phyloP scores from a whole-genome alignment of 2,113 vertebrate genomes.

The Eulemur macaco region DNA sequence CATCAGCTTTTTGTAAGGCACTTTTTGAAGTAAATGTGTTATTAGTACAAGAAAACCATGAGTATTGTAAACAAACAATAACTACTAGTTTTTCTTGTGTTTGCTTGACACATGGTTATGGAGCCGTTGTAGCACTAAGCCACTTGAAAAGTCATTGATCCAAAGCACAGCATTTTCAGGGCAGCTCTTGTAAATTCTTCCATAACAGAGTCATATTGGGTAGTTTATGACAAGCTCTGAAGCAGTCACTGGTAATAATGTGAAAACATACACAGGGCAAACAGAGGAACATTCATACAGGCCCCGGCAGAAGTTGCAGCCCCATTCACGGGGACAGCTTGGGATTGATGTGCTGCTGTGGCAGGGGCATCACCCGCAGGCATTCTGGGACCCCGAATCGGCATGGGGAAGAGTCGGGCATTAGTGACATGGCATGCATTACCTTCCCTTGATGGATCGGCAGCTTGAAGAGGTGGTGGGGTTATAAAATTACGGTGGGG shows the following conservation, averaged over 20 bases:
- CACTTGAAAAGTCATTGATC: constrained; percentile 65
- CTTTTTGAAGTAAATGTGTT: constrained; percentile 40
- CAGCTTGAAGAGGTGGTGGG: neutral
- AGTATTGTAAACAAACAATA: constrained; percentile 45
- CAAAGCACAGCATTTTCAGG: constrained; percentile 40
- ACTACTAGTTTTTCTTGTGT: neutral
- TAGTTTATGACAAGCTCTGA: constrained; percentile 48
- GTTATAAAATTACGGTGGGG: neutral
- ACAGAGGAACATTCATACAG: neutral
- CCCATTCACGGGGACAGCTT: neutral
- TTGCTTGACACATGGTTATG: constrained; percentile 51
- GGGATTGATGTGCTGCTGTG: neutral
- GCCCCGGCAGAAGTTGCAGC: neutral
- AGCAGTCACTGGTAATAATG: constrained; percentile 16
- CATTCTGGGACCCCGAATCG: too few species aligned
- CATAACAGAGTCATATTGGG: constrained; percentile 42
- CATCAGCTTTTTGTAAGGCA: neutral
- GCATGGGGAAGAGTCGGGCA: neutral
- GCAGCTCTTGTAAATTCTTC: constrained; percentile 58
- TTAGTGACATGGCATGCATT: neutral
- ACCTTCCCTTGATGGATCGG: neutral
- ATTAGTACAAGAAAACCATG: constrained; percentile 29
- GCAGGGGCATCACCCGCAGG: accelerated
- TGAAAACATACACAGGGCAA: neutral
- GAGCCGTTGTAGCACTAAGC: neutral